Conservation (phyloP, 2,888 invertebrate genomes). For the Melolontha melolontha region DNA sequence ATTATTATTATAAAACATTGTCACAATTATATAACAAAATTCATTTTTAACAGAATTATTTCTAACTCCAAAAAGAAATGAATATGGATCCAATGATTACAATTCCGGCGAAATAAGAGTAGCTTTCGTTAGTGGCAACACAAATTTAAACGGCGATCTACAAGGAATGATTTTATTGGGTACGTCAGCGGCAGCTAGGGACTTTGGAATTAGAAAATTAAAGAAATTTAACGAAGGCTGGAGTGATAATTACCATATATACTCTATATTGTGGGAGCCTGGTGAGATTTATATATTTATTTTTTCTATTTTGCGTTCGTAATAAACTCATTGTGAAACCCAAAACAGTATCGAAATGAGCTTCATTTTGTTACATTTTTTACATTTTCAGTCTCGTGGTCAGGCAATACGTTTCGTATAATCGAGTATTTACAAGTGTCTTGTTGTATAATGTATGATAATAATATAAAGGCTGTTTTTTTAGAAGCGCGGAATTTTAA, state of each 20-base stretch:
- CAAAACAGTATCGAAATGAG: too few relatives aligned
- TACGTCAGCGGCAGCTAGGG: constrained; percentile 53
- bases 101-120: constrained; percentile 80
- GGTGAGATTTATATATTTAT: constrained; percentile 55
- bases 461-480: too few relatives aligned
- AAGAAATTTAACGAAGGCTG: constrained; percentile 54
- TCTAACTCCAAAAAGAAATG: constrained; percentile 73
- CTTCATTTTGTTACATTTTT: too few relatives aligned
- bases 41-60: constrained; percentile 52
- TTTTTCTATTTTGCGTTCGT: too few relatives aligned
- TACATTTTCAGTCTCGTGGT: too few relatives aligned
- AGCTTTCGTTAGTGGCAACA: constrained; percentile 77
- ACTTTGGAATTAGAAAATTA: constrained; percentile 54
- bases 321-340: too few relatives aligned
- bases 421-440: too few relatives aligned
- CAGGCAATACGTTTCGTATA: too few relatives aligned
- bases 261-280: constrained; percentile 70
- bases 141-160: constrained; percentile 54
- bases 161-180: constrained; percentile 60
- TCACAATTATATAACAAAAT: too few relatives aligned
- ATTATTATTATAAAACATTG: too few relatives aligned
- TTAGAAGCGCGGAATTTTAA: too few relatives aligned
- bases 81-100: constrained; percentile 71
- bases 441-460: too few relatives aligned
- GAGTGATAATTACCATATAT: constrained; percentile 70